These are phyloP conservation scores for Phaethon lepturus DNA, from an alignment of 2,113 vertebrate genomes.

Conservation along the genomic window DNA sequence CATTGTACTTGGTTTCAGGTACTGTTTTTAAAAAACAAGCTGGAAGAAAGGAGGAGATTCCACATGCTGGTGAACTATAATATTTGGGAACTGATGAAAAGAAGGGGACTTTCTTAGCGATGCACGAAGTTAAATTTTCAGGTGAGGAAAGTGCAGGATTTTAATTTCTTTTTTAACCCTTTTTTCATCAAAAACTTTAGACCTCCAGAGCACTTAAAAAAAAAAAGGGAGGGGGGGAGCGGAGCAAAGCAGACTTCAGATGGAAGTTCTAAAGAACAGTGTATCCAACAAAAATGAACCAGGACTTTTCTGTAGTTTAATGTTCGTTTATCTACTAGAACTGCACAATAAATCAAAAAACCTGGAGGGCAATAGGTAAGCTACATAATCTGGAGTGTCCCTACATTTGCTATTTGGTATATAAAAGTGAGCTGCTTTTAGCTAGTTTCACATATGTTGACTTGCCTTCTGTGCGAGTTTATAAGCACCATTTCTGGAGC, in stretches of 20 bases:
- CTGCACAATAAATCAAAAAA: background rate
- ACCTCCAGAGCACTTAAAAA: background rate
- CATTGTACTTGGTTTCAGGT: background rate
- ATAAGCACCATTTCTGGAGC: background rate
- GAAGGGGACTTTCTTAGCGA: background rate
- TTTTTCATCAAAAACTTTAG: background rate
- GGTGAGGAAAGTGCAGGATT: background rate
- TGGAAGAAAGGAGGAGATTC: background rate
- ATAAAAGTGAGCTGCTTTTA: background rate
- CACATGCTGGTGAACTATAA: background rate
- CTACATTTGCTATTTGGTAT: background rate
- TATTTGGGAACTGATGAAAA: background rate
- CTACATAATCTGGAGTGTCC: background rate
- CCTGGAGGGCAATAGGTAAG: background rate
- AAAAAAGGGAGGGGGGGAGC: background rate
- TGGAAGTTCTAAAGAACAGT: background rate
- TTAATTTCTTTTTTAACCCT: background rate
- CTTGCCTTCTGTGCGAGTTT: background rate
- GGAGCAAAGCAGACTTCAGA: background rate
- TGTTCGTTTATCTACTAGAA: background rate
- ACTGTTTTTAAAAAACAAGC: background rate
- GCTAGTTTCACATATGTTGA: accelerated
- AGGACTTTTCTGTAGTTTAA: background rate
- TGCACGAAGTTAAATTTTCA: background rate
- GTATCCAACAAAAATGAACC: background rate